Evolutionary conservation across 2,888 invertebrate species (phyloP), one percentile per base, ranked within the genome.

Genomic region (Synergus itoensis): DNA sequence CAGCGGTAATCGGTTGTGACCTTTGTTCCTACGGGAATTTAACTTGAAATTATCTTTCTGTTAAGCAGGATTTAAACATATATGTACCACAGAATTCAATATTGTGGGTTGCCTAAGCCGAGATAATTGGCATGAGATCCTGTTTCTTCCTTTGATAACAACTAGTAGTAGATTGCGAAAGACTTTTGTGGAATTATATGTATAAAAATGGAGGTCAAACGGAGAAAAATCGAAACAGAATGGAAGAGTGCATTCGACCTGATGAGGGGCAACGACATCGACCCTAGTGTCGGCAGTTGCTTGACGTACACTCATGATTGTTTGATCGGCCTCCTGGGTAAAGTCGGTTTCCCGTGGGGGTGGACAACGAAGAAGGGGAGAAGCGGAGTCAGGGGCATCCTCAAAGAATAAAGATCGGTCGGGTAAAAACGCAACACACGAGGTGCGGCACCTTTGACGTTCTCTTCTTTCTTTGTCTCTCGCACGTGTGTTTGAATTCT

Each of bases 381-480:
- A 77, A 77, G 64, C 60, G 45, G 78, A 77, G 78, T 62, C 62
- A 80, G 79, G 84, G 84, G 78, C 79, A 80, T 81, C 80, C 85
- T 81, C 84, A 85, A 86, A 87, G 87, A 86, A 86, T 87, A 86
- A 87, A 88, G 87, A 88, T 87, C 85, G 82, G 82, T 82, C 82
- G 83, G 81, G 83, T 85, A 86, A 87, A 87, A 87, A 87, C 85
- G 87, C 84, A 86, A 85, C 85, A 84, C 82, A 84, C 82, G 85
- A 84, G 80, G 78, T 84, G 88, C 89, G 89, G 87, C 87, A 84
- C 87, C 89, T 89, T 88, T 88, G 88, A 88, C 86, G 87, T 82
- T 84, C 77, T 84, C 84, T 80, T 84, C 84, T 81, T 82, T 86
- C 85, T 83, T 85, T 84, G 86, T 83, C 77, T 63, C 73, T 60